Base-by-base conservation (phyloP, 2,888 invertebrate species). In the Ypsolopha sequella region DNA sequence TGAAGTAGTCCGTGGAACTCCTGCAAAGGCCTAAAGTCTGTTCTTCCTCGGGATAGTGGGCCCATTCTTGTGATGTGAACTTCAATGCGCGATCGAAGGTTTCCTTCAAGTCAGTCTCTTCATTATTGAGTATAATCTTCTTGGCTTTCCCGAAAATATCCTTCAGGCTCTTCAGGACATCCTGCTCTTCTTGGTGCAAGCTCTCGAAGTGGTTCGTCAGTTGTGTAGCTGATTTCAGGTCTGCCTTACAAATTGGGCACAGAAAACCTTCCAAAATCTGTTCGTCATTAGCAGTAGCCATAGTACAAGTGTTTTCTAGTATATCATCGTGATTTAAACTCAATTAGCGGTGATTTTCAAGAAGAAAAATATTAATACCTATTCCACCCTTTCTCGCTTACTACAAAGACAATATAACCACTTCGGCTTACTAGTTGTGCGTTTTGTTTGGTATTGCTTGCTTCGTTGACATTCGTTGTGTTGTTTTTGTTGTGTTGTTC, bases 201-300 rank as follows among this genome's bases (percentile, higher is more conserved):
- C 92, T 93, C 74, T 97, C 95, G 69, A 98, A 98, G 80, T 98
- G 98, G 58, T 90, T 89, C 51, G 95, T 93, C 52, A 98, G 87
- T 68, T 93, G 92, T 51, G 91, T 89, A 6, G 95, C 92, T 10
- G 95, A 94, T 68, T 95, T 94, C 47, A 96, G 88, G 75, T 98
- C 97, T 41, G 92, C 92, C 81, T 95, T 93, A 68, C 98, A 98
- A 63, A 97, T 95, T 0, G 98, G 98, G 75, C 98, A 98, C 8
- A 98, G 87, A 70, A 98, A 98, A 6, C 98, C 98, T 78, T 98
- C 97, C 54, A 95, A 86, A 60, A 96, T 93, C 64, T 90, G 89
- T 41, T 88, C 89, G 50, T 84, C 87, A 56, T 85, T 79, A 54
- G 78, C 67, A 52, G 76, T 59, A 55, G 86, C 86, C 86, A 86